These are phyloP conservation scores for Lymantria monacha DNA, from an alignment of 2,888 invertebrate genomes.

Conservation along the genomic window DNA sequence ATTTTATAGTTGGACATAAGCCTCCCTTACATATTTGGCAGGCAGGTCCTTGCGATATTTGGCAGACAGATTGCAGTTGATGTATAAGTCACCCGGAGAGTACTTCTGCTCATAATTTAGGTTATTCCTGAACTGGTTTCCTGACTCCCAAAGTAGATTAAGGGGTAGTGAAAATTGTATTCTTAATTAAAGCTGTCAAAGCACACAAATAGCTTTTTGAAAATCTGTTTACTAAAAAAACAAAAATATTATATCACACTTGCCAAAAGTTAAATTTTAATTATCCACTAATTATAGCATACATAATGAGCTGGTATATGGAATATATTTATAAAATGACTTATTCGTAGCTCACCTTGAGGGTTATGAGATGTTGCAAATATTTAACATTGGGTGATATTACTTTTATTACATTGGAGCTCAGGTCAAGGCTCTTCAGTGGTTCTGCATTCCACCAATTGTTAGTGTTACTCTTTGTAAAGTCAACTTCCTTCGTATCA, in stretches of 20 bases:
- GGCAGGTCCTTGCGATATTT: too few species aligned
- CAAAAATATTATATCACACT: neutral
- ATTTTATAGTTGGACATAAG: too few species aligned
- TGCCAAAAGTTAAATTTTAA: neutral
- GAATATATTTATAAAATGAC: neutral
- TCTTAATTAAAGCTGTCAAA: too few species aligned
- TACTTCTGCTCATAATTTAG: too few species aligned
- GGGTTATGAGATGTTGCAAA: slow-evolving; percentile 85
- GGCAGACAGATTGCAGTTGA: too few species aligned
- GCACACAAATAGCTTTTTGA: too few species aligned
- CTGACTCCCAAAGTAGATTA: too few species aligned
- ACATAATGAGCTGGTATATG: neutral
- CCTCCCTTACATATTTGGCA: too few species aligned
- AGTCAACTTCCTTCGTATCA: slow-evolving; percentile 84
- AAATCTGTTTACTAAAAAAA: neutral
- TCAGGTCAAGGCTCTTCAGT: slow-evolving; percentile 89
- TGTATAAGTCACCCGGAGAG: too few species aligned
- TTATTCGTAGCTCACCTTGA: slow-evolving; percentile 82
- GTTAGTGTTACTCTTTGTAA: slow-evolving; percentile 78
- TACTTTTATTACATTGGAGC: slow-evolving; percentile 86
- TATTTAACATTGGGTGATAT: slow-evolving; percentile 85
- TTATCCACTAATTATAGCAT: neutral
- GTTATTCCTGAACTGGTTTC: too few species aligned
- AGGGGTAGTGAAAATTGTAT: too few species aligned
- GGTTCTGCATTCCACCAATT: slow-evolving; percentile 94